Percentiles rank a stretch among this genome's conserved stretches.
These are phyloP conservation scores for Microctenopoma stevenorrisi DNA, from an alignment of 2,797 vertebrate species.

Conservation along the genomic window DNA sequence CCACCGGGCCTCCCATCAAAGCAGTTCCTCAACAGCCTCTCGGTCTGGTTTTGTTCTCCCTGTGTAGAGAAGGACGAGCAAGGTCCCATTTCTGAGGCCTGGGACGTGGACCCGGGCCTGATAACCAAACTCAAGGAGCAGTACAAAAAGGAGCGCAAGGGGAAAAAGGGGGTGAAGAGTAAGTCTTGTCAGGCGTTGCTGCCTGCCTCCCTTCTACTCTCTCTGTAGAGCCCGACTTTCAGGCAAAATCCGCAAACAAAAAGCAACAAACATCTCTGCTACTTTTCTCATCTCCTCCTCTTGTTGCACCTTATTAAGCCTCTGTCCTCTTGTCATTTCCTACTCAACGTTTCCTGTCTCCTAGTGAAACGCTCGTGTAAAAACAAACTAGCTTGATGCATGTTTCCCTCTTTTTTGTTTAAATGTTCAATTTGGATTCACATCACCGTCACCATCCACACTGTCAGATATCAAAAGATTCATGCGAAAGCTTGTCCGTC, in stretches of 20 bases:
- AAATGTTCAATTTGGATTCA: slow-evolving; percentile 27
- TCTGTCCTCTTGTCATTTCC: slow-evolving; percentile 77
- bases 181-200: slow-evolving; percentile 90
- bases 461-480: slow-evolving; percentile 22
- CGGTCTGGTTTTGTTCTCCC: slow-evolving; percentile 91
- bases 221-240: slow-evolving; percentile 71
- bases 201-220: slow-evolving; percentile 77
- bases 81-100: slow-evolving; percentile 95
- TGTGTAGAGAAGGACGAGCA: slow-evolving; percentile 99
- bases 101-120: slow-evolving; percentile 99
- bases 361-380: slow-evolving; percentile 3
- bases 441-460: slow-evolving; percentile 31
- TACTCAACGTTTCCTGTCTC: slow-evolving; percentile 42
- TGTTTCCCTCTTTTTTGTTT: slow-evolving; percentile 47
- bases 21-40: slow-evolving; percentile 76
- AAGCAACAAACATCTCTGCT: slow-evolving; percentile 60
- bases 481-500: slow-evolving; percentile 33
- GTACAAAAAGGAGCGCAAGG: slow-evolving; percentile 99
- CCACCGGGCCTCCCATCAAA: slow-evolving; percentile 36
- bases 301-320: slow-evolving; percentile 80
- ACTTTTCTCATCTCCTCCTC: slow-evolving; percentile 73
- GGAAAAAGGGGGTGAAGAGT: slow-evolving; percentile 99
- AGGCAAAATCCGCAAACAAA: slow-evolving; percentile 62
- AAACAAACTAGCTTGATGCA: slow-evolving; percentile 42
- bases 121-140: slow-evolving; percentile 99